Evolutionary conservation across 1,140 invertebrate genomes (phyloP).

Genomic region (Chionoecetes opilio): DNA sequence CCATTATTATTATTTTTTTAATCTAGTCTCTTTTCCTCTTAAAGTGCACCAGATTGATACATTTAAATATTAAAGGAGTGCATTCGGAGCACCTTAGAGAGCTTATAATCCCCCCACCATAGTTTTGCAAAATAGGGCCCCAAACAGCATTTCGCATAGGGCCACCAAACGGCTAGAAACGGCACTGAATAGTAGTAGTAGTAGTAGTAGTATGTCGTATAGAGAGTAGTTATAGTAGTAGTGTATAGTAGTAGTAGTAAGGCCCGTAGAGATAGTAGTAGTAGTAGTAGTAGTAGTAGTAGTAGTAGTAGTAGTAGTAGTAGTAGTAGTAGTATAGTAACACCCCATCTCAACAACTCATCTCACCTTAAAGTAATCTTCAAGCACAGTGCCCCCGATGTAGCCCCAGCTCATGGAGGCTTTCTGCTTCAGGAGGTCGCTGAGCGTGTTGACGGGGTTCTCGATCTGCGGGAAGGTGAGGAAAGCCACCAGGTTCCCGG

Average conservation of each 20-base stretch:
- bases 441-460: conserved; percentile 89
- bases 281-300: conserved; percentile 14
- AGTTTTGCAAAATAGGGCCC: too few relatives aligned
- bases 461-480: conserved; percentile 95
- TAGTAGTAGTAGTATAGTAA: not conserved
- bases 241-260: conserved; percentile 39
- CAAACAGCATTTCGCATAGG: too few relatives aligned
- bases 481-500: conserved; percentile 96
- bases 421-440: conserved; percentile 88
- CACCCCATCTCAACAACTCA: too few relatives aligned
- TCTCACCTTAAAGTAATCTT: conserved; percentile 87
- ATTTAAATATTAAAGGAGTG: too few relatives aligned
- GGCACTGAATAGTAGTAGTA: too few relatives aligned
- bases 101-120: too few relatives aligned
- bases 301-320: not conserved
- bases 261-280: not conserved
- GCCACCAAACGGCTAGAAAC: too few relatives aligned
- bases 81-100: too few relatives aligned
- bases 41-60: too few relatives aligned
- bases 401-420: conserved; percentile 89
- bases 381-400: conserved; percentile 89
- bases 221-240: not conserved
- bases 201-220: too few relatives aligned
- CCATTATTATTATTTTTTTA: too few relatives aligned
- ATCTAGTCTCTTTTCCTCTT: too few relatives aligned